Evolutionary conservation across 2,113 vertebrate species (phyloP).

Genomic region (Glareola pratincola): DNA sequence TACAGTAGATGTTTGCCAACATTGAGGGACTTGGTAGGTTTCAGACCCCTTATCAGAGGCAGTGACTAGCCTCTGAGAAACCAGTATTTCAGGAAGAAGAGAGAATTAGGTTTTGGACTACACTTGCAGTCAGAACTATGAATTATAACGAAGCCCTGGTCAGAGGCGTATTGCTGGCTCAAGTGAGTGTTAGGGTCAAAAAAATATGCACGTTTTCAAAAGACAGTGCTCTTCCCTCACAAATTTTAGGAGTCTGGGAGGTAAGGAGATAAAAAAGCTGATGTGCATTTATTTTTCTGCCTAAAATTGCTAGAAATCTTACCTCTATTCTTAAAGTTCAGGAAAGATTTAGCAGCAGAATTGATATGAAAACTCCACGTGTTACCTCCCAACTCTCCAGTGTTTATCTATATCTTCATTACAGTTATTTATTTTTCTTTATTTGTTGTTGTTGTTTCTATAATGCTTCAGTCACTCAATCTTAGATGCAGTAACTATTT

Average conservation of each 20-base stretch:
- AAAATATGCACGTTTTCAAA: background rate
- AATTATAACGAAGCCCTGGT: fast-evolving
- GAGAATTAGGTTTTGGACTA: background rate
- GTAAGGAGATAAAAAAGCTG: background rate
- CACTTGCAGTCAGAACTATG: background rate
- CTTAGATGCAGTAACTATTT: background rate
- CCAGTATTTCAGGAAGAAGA: background rate
- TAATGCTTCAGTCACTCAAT: background rate
- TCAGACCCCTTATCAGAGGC: background rate
- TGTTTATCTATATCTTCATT: background rate
- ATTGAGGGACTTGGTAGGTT: background rate
- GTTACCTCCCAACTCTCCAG: background rate
- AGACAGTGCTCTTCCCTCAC: background rate
- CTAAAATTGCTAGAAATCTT: background rate
- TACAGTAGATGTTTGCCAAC: background rate
- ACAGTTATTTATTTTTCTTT: too few species aligned
- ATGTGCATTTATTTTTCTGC: background rate
- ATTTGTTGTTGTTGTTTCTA: background rate
- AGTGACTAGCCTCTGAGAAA: background rate
- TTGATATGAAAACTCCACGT: background rate
- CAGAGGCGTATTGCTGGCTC: background rate
- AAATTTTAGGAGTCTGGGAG: background rate
- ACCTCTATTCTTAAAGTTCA: background rate
- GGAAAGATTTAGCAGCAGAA: background rate
- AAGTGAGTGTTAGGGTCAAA: background rate